Percentiles rank a stretch among this genome's conserved stretches.
phyloP scores from a whole-genome alignment of 2,888 invertebrate species.

The Scotopteryx bipunctaria region DNA sequence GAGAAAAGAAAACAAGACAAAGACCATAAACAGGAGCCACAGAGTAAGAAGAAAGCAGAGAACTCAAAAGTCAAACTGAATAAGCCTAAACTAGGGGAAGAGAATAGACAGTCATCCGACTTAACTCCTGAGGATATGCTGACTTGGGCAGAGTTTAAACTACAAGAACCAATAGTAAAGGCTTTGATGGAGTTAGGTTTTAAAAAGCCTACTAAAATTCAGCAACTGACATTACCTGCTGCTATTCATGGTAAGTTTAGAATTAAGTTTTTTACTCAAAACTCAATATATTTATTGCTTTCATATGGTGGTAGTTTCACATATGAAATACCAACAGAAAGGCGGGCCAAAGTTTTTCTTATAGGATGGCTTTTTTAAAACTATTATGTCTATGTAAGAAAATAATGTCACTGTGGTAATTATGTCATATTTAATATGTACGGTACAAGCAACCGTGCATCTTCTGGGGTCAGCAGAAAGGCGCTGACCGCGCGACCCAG shows the following conservation, averaged over 20 bases:
- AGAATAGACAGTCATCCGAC: constrained; percentile 44
- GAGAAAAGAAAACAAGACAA: constrained; percentile 20
- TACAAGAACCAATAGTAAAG: constrained; percentile 87
- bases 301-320: too few species aligned
- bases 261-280: too few species aligned
- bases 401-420: too few species aligned
- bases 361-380: too few species aligned
- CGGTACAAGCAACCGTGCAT: too few species aligned
- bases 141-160: constrained; percentile 87
- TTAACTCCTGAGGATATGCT: constrained; percentile 76
- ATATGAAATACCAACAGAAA: too few species aligned
- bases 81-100: constrained; percentile 64
- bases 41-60: constrained; percentile 22
- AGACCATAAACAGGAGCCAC: constrained; percentile 6
- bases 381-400: too few species aligned
- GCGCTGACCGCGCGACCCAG: too few species aligned
- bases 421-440: too few species aligned
- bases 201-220: constrained; percentile 94
- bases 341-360: too few species aligned
- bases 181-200: constrained; percentile 91
- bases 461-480: too few species aligned
- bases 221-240: constrained; percentile 89
- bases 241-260: constrained; percentile 88
- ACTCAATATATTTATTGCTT: too few species aligned
- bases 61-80: constrained; percentile 11